phyloP scores from a whole-genome alignment of 1,140 invertebrate genomes.

The Nasonia longicornis region DNA sequence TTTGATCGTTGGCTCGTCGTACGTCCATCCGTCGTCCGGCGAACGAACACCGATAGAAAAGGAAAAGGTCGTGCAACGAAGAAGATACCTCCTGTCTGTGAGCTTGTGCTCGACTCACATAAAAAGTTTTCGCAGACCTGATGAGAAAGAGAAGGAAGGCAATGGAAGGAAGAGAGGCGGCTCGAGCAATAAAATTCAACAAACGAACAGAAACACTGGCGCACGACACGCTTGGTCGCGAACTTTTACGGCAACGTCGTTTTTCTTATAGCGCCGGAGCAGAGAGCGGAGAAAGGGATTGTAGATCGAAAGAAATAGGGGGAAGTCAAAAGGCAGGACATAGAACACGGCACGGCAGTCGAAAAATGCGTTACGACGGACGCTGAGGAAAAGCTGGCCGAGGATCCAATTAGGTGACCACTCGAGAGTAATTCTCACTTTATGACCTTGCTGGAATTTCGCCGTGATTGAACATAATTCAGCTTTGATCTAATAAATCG shows the following conservation, averaged over 20 bases:
- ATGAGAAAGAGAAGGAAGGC: background rate
- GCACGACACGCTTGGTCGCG: background rate
- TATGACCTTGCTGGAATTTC: background rate
- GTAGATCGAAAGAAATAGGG: background rate
- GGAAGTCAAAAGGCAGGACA: background rate
- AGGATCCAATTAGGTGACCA: background rate
- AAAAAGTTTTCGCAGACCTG: conserved; percentile 18
- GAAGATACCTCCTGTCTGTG: conserved; percentile 13
- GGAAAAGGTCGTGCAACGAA: background rate
- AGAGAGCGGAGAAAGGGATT: background rate
- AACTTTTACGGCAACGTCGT: conserved; percentile 22
- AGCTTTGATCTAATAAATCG: too few species aligned
- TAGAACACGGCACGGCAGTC: background rate
- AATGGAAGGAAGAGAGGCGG: background rate
- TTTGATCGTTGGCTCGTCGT: background rate
- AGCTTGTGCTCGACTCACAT: background rate
- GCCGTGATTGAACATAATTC: too few species aligned
- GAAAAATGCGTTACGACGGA: background rate
- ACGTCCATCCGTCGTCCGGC: background rate
- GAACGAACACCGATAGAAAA: background rate
- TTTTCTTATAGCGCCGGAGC: background rate
- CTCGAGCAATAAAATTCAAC: conserved; percentile 23
- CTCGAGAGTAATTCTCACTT: background rate
- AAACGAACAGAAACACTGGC: background rate
- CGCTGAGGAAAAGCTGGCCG: too few species aligned